Percentiles rank a stretch among this genome's conserved stretches.
Conservation (phyloP, 2,888 invertebrate genomes). For the Xylota segnis region DNA sequence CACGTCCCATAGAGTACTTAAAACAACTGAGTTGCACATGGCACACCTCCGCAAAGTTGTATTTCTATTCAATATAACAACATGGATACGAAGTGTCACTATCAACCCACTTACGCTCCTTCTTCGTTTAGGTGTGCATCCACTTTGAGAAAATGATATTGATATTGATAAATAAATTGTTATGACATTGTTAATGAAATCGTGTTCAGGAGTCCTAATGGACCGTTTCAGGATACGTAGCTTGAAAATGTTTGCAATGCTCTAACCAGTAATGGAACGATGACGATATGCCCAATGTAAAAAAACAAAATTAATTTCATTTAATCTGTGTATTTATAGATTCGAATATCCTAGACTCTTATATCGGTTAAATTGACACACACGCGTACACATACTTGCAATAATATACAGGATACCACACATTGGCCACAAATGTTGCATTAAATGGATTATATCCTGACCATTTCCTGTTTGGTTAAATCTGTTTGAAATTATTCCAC, state of each 20-base stretch:
- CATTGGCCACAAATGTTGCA: constrained; percentile 62
- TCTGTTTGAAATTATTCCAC: constrained; percentile 49
- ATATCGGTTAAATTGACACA: constrained; percentile 25
- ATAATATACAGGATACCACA: constrained; percentile 35
- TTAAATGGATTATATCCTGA: constrained; percentile 59
- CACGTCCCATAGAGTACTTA: constrained; percentile 23
- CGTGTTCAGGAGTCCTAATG: constrained; percentile 42
- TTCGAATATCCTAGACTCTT: constrained; percentile 20
- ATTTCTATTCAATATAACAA: not conserved
- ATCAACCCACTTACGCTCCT: constrained; percentile 7
- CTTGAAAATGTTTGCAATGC: not conserved
- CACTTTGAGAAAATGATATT: constrained; percentile 26
- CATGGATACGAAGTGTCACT: constrained; percentile 35
- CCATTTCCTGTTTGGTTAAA: constrained; percentile 57
- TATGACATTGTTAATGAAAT: constrained; percentile 50
- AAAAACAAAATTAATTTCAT: constrained; percentile 47
- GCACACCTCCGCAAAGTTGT: constrained; percentile 8
- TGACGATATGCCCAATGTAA: not conserved
- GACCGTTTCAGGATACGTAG: constrained; percentile 25
- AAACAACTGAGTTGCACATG: constrained; percentile 32
- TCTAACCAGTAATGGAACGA: not conserved
- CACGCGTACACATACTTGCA: not conserved
- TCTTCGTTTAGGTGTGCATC: constrained; percentile 8
- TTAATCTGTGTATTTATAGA: constrained; percentile 38
- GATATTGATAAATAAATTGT: constrained; percentile 53